Conservation (phyloP, 2,888 invertebrate species). For the Agriotes lineatus region DNA sequence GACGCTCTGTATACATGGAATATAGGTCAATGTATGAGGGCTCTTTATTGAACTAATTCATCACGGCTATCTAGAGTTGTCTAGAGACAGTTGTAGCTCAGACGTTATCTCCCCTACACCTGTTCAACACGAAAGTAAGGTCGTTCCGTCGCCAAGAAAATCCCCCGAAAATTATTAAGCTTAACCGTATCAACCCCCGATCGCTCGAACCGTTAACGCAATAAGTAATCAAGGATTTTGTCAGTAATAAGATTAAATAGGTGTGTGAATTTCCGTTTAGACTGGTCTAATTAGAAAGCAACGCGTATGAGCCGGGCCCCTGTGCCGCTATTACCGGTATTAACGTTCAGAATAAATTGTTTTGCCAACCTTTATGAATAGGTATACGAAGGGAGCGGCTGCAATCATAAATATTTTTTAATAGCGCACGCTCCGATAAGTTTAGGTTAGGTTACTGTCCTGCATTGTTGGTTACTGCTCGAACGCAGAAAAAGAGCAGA, state of each 20-base stretch:
- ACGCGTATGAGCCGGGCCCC: constrained; percentile 53
- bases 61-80: not conserved
- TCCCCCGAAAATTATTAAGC: constrained; percentile 4
- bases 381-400: constrained; percentile 54
- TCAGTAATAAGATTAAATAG: constrained; percentile 52
- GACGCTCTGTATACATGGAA: no score
- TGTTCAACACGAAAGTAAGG: not conserved
- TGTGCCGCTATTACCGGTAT: constrained; percentile 49
- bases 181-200: constrained; percentile 13
- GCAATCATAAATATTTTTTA: constrained; percentile 59
- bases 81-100: not conserved
- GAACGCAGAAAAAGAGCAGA: constrained; percentile 24
- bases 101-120: not conserved
- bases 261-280: constrained; percentile 57
- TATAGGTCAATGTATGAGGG: no score
- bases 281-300: constrained; percentile 55
- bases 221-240: constrained; percentile 39
- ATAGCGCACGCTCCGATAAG: constrained; percentile 58
- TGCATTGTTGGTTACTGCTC: constrained; percentile 12
- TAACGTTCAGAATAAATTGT: constrained; percentile 52
- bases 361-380: constrained; percentile 50
- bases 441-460: constrained; percentile 48
- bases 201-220: constrained; percentile 27
- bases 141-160: constrained; percentile 1
- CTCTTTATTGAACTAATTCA: no score